These are phyloP conservation scores for Lepeophtheirus nordmannii DNA, from an alignment of 2,888 invertebrate species.

Conservation along the genomic window DNA sequence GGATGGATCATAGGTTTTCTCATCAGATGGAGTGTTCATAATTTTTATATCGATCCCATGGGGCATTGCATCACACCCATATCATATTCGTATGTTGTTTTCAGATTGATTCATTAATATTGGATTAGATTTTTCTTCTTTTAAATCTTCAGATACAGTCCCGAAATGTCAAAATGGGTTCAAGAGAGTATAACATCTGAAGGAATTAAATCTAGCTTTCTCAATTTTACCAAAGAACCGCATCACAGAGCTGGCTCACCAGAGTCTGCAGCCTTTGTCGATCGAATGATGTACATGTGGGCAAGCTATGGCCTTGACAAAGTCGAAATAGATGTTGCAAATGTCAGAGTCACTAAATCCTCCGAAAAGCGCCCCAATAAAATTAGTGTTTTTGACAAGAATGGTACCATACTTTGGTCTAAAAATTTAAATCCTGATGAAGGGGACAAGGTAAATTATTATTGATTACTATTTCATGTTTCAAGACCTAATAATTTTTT, in stretches of 20 bases:
- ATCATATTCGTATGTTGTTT: neutral
- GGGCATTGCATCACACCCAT: conserved; percentile 18
- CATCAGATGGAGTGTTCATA: conserved; percentile 11
- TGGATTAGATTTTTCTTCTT: neutral
- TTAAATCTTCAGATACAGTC: conserved; percentile 5
- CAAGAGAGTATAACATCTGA: neutral
- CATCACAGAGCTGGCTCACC: conserved; percentile 13
- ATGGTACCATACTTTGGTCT: conserved; percentile 8
- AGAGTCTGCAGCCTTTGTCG: conserved; percentile 13
- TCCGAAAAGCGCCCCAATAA: conserved; percentile 1
- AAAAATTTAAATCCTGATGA: conserved; percentile 5
- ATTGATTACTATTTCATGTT: neutral
- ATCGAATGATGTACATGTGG: conserved; percentile 4
- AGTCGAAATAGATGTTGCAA: conserved; percentile 6
- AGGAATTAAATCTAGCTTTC: conserved; percentile 1
- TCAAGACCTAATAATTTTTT: neutral
- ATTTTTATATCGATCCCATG: conserved; percentile 5
- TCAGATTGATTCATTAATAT: neutral
- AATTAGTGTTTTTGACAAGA: neutral
- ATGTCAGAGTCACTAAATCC: neutral
- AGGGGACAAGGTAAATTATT: neutral
- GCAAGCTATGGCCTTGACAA: conserved; percentile 9
- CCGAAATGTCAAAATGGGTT: conserved; percentile 8
- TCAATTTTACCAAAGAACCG: conserved; percentile 7
- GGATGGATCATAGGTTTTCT: conserved; percentile 14